A percentile compares a stretch with the other conserved stretches of the same genome.
Evolutionary conservation across 2,113 vertebrate genomes (phyloP).

Genomic region (Platichthys flesus): DNA sequence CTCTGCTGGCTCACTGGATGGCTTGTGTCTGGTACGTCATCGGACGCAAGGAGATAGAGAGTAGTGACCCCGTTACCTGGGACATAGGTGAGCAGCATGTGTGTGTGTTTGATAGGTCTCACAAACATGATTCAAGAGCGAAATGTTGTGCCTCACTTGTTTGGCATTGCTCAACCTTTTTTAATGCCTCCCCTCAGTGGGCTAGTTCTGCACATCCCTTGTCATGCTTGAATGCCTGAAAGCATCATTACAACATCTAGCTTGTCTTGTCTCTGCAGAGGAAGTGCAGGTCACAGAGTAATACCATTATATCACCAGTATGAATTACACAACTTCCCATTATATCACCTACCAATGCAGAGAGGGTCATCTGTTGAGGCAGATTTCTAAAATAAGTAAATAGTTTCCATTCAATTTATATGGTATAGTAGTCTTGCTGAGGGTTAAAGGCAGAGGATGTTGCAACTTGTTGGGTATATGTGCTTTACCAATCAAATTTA

Average conservation of each 20-base stretch:
- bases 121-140: background rate
- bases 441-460: too few species aligned
- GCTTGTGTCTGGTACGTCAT: conserved; percentile 93
- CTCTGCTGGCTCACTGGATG: conserved; percentile 93
- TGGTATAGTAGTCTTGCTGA: too few species aligned
- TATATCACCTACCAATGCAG: background rate
- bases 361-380: background rate
- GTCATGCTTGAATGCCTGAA: conserved; percentile 24
- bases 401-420: background rate
- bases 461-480: too few species aligned
- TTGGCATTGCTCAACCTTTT: background rate
- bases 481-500: too few species aligned
- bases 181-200: conserved; percentile 2
- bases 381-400: too few species aligned
- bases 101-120: background rate
- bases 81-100: conserved; percentile 89
- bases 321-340: conserved; percentile 21
- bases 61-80: conserved; percentile 91
- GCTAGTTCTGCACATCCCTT: background rate
- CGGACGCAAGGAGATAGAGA: conserved; percentile 88
- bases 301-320: conserved; percentile 33
- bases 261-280: conserved; percentile 15
- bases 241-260: conserved; percentile 22
- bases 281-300: conserved; percentile 44
- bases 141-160: background rate